Evolutionary conservation across 2,888 invertebrate species (phyloP), one percentile per base, ranked within the genome.

Genomic region (Chrysolina oricalcia): DNA sequence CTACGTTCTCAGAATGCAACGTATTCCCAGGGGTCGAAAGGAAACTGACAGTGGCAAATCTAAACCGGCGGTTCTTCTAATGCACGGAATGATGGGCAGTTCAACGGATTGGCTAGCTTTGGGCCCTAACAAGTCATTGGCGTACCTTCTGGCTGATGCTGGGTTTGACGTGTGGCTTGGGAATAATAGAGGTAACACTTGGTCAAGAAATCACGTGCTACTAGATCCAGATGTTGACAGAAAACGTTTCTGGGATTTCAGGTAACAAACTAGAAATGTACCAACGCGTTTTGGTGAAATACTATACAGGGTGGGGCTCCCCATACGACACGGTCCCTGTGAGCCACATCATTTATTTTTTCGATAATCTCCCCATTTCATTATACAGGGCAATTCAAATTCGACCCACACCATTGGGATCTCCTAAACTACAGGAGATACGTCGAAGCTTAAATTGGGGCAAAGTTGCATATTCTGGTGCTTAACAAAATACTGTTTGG

Each of bases 111-210:
- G 93, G 92, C 90, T 97, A 2, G 87, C 94, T 70, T 93, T 94
- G 89, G 93, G 93, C 0, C 93, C 93, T 0, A 90, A 92, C 50
- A 91, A 90, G 76, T 92, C 91, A 63, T 89, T 96, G 17, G 89
- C 83, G 0, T 89, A 86, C 81, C 83, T 91, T 11, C 87, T 94
- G 2, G 92, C 93, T 9, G 93, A 94, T 81, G 89, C 90, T 82
- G 93, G 94, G n/a, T 94, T 91, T 81, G 94, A 94, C 78, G 94
- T 94, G 0, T 97, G 96, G 96, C 89, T 97, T 89, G 94, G 94
- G 0, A 97, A 96, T 85, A 92, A 92, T 21, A 91, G 96, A 5
- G 96, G 96, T 9, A 96, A 93, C 85, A 90, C 89, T 23, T 94
- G 93, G 85, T 92, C 92, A 0, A 90, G 91, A 13, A 88, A 85